A percentile compares a stretch with the other conserved stretches of the same genome.
phyloP scores from a whole-genome alignment of 2,113 vertebrate genomes.

The Pogona vitticeps region DNA sequence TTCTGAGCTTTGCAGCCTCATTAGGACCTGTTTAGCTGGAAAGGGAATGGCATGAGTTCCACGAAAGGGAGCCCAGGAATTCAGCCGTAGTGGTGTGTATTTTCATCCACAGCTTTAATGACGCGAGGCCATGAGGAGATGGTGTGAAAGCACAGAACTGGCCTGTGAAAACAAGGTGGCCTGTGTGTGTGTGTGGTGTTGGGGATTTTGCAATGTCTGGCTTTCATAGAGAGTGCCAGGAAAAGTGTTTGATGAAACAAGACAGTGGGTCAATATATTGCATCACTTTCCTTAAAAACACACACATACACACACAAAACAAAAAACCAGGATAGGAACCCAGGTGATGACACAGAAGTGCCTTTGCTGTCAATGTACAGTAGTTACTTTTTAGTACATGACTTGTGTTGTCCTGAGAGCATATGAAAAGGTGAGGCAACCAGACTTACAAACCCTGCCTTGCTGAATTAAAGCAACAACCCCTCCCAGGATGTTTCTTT shows the following conservation, averaged over 20 bases:
- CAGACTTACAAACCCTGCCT: too few relatives aligned
- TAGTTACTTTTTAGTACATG: not conserved
- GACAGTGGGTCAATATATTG: not conserved
- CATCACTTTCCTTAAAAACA: too few relatives aligned
- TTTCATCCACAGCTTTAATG: not conserved
- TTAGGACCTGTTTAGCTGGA: not conserved
- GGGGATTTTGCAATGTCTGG: constrained; percentile 8
- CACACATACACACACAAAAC: too few relatives aligned
- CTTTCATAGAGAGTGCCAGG: not conserved
- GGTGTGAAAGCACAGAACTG: constrained; percentile 6
- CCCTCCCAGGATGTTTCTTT: too few relatives aligned
- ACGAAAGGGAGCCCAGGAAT: too few relatives aligned
- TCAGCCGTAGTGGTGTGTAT: not conserved
- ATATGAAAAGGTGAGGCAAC: not conserved
- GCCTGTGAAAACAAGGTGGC: not conserved
- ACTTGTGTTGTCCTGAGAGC: not conserved
- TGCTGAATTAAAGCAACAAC: too few relatives aligned
- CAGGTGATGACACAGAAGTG: not conserved
- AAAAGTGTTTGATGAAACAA: not conserved
- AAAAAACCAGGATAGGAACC: not conserved
- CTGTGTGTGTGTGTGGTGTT: constrained; percentile 16
- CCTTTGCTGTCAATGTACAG: too few relatives aligned
- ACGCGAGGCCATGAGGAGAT: not conserved
- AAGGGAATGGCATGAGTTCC: not conserved
- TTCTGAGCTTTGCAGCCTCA: not conserved